These are phyloP conservation scores for Sisyra nigra DNA, from an alignment of 2,888 invertebrate species.

Conservation along the genomic window DNA sequence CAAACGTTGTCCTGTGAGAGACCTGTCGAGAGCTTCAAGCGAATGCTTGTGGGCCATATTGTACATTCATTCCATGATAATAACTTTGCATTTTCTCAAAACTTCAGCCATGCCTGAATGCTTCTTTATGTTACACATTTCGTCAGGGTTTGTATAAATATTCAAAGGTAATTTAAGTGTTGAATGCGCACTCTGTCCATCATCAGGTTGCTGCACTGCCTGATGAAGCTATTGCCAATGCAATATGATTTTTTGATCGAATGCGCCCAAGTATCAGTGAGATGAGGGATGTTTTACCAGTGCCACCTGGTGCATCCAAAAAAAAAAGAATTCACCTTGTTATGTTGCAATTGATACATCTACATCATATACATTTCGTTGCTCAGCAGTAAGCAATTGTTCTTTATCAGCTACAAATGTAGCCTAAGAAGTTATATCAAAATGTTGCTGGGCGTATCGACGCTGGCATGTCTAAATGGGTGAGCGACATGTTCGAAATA, in stretches of 20 bases:
- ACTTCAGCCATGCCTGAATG: slow-evolving; percentile 16
- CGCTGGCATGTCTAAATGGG: slow-evolving; percentile 16
- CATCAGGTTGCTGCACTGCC: not conserved
- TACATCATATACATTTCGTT: not conserved
- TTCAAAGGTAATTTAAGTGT: slow-evolving; percentile 14
- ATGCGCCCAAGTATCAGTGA: slow-evolving; percentile 18
- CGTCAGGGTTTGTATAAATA: slow-evolving; percentile 15
- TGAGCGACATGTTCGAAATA: slow-evolving; percentile 10
- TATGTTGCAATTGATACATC: not conserved
- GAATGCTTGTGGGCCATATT: slow-evolving; percentile 5
- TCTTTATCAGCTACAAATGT: no score
- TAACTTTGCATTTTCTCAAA: slow-evolving; percentile 16
- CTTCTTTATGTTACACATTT: slow-evolving; percentile 18
- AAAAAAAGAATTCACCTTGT: not conserved
- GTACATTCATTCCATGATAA: slow-evolving; percentile 3
- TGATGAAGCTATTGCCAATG: slow-evolving; percentile 3
- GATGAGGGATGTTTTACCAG: slow-evolving; percentile 14
- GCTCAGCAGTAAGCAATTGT: not conserved
- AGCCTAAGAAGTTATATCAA: no score
- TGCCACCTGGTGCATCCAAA: slow-evolving; percentile 1
- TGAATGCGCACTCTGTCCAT: slow-evolving; percentile 4
- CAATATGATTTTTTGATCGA: slow-evolving; percentile 14
- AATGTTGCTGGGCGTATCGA: slow-evolving; percentile 7
- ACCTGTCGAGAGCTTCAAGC: slow-evolving; percentile 2
- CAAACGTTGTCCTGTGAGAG: no score